A percentile compares a stretch with the other conserved stretches of the same genome.
Evolutionary conservation across 2,888 invertebrate species (phyloP).

Genomic region (Stenoptilia bipunctidactyla): DNA sequence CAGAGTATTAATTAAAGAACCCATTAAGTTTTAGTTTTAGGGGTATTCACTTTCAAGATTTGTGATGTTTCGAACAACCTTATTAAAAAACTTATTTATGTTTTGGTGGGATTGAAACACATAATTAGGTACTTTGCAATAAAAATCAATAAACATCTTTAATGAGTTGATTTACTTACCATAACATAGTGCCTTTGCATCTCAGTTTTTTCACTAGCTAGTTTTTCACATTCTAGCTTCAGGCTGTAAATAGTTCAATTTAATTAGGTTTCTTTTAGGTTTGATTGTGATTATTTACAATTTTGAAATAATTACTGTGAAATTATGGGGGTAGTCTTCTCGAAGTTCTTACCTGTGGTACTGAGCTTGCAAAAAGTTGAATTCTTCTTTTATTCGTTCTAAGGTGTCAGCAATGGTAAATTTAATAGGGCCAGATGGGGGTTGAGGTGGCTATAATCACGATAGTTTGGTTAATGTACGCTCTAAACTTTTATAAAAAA

Average conservation of each 20-base stretch:
- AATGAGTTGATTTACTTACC: conserved; percentile 83
- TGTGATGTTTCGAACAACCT: too few species aligned
- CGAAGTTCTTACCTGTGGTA: conserved; percentile 88
- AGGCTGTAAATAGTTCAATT: conserved; percentile 72
- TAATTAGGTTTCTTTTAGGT: too few species aligned
- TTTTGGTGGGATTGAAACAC: too few species aligned
- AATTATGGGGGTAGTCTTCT: too few species aligned
- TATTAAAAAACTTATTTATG: too few species aligned
- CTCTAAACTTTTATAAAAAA: too few species aligned
- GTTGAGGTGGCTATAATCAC: conserved; percentile 80
- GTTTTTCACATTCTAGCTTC: conserved; percentile 97
- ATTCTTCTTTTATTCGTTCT: conserved; percentile 96
- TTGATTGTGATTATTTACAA: too few species aligned
- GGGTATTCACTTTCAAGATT: too few species aligned
- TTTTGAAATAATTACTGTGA: conserved; percentile 3
- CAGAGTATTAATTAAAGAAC: too few species aligned
- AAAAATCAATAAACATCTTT: too few species aligned
- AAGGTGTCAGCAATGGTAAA: conserved; percentile 93
- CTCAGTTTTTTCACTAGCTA: conserved; percentile 97
- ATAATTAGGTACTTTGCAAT: too few species aligned
- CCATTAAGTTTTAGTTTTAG: too few species aligned
- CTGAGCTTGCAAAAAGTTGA: conserved; percentile 94
- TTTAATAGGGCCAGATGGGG: conserved; percentile 91
- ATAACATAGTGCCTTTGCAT: conserved; percentile 99
- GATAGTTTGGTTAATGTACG: conserved; percentile 3